Base-by-base conservation (phyloP, 2,888 invertebrate species). In the Eupithecia tripunctaria region DNA sequence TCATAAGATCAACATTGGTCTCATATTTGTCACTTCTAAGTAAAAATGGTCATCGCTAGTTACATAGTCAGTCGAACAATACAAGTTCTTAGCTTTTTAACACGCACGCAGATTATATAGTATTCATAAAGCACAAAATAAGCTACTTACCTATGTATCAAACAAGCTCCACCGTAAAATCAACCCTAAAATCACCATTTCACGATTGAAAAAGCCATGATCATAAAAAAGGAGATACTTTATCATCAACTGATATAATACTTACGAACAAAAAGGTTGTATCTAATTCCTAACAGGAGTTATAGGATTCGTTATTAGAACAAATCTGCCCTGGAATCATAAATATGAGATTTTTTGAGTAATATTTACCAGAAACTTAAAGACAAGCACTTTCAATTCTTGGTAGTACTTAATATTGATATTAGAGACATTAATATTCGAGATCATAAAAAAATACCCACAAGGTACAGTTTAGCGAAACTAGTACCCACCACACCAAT, bases 401-500 rank as follows among this genome's bases (percentile, higher is more conserved):
- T 25, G 25, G 25, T 21, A 21, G 41, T 15, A 18, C 59, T 12
- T 43, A 43, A 43, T 43, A 43, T n/a, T 43, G 18, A n/a, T 43
- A 65, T 41, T 21, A 63, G 5, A 63, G 38, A 36, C 36, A 41
- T 27, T 43, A 43, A 43, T 43, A 65, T 60, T 27, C 60, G 63
- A 63, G 63, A 63, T 63, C 63, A 36, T 18, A 60, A 27, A 14
- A 60, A 36, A n/a, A 63, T 63, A 67, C 25, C n/a, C 29, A 68
- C n/a, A 60, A 18, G 32, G 62, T 63, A 63, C 32, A 69, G 36
- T 38, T 38, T 36, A 63, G 18, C 29, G 36, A 63, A 36, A n/a
- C 63, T 25, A 18, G 29, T 63, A 71, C 56, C 51, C 56, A 56
- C 5, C 14, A 29, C 29, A 63, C 21, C 47, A 62, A 15, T 38